Percentiles rank a stretch among this genome's conserved stretches.
These are phyloP conservation scores for Lagopus leucura DNA, from an alignment of 2,113 vertebrate genomes.

Conservation along the genomic window DNA sequence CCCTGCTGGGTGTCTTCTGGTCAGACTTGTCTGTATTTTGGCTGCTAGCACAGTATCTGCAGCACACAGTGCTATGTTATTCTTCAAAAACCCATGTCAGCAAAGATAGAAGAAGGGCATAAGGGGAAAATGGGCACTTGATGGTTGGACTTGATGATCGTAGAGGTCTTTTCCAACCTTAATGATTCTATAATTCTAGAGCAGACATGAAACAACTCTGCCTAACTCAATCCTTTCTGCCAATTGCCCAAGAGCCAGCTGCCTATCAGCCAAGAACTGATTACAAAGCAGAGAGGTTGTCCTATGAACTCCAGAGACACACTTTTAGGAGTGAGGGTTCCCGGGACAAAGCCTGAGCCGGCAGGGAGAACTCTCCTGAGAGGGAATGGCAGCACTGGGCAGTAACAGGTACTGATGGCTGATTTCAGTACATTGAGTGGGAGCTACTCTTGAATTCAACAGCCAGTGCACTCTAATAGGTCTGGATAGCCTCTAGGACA, in stretches of 20 bases:
- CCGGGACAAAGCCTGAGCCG: background rate
- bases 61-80: background rate
- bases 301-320: background rate
- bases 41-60: background rate
- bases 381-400: background rate
- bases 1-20: background rate
- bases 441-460: background rate
- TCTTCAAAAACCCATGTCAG: background rate
- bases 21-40: background rate
- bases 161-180: background rate
- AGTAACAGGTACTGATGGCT: background rate
- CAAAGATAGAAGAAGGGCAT: background rate
- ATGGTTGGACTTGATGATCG: background rate
- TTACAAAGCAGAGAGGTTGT: background rate
- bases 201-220: background rate
- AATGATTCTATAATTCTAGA: background rate
- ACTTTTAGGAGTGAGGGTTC: rapidly evolving
- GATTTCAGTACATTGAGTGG: background rate
- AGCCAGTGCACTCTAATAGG: background rate
- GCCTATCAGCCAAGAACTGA: background rate
- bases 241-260: background rate
- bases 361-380: background rate
- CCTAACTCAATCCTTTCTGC: background rate
- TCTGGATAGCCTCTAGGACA: background rate
- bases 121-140: background rate